Evolutionary conservation across 2,888 invertebrate species (phyloP), one percentile per base, ranked within the genome.

Genomic region (Ctenicera cuprea): DNA sequence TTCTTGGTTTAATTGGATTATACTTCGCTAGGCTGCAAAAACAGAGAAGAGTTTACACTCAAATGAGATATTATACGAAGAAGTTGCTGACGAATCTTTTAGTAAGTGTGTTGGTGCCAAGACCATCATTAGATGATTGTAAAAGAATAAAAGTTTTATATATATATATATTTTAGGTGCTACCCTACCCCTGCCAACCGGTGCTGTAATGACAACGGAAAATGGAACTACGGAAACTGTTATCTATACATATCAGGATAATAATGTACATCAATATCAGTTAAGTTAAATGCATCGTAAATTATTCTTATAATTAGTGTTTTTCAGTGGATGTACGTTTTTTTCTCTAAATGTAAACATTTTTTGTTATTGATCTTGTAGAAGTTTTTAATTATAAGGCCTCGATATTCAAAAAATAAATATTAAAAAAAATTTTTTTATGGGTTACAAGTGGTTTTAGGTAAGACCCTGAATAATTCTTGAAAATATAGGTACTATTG

Each of bases 181-280:
- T 45, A 81, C 86, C 66, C 82, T 86, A 69, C 68, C 73, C 7
- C 18, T 73, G 14, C 11, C 67, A 37, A 81, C 85, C 67, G 85
- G 84, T 69, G 87, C 86, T 80, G 84, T 88, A 73, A 81, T 88
- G 71, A 81, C 87, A 22, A 81, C 87, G 20, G 87, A 87, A 79
- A 86, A 83, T 78, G 87, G 85, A 11, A 85, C 86, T 73, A 83
- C 83, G 48, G 88, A 88, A 80, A 87, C 89, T 59, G 89, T 89
- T n/a, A 89, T 89, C 75, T 89, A 88, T 77, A 84, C 88, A 37
- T 88, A 88, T 82, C 88, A 88, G 73, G 86, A 87, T 77, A 84
- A 80, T 79, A 86, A 83, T 78, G 80, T 87, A 54, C 87, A 87
- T 79, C 87, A 87, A 73, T 87, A 86, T 82, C 87, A 87, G 76